Percentiles rank a stretch among this genome's conserved stretches.
Conservation (phyloP, 2,797 vertebrate genomes). For the Xiphophorus birchmanni region DNA sequence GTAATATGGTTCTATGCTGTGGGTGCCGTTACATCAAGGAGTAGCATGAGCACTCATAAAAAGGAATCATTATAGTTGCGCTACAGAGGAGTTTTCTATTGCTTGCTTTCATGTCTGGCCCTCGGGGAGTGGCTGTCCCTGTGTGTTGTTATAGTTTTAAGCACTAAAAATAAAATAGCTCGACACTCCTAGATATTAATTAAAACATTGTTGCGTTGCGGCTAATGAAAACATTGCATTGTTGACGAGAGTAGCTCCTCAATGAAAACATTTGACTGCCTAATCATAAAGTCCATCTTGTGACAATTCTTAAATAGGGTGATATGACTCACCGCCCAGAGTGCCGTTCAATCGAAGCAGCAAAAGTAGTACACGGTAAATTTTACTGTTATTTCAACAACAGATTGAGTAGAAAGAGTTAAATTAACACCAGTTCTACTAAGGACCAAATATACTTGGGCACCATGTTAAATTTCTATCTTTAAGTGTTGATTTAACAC, state of each 20-base stretch:
- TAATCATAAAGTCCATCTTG: neutral
- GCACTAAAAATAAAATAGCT: neutral
- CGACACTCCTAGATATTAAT: neutral
- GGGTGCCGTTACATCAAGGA: neutral
- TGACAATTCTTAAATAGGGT: neutral
- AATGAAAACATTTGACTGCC: neutral
- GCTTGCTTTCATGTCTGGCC: neutral
- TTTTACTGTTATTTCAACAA: too few relatives aligned
- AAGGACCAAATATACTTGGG: too few relatives aligned
- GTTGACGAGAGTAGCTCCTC: neutral
- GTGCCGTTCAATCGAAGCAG: neutral
- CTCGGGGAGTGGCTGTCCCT: neutral
- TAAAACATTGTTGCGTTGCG: neutral
- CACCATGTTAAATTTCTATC: too few relatives aligned
- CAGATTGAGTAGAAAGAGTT: too few relatives aligned
- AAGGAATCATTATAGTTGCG: neutral
- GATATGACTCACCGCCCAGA: neutral
- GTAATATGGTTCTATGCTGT: neutral
- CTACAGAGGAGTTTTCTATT: neutral
- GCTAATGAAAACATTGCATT: neutral
- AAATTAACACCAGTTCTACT: too few relatives aligned
- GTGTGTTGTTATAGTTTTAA: neutral
- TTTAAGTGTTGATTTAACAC: too few relatives aligned
- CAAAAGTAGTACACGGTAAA: neutral
- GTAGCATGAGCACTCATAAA: neutral